Conservation (phyloP, 2,888 invertebrate species). For the Acanthoscelides obtectus region DNA sequence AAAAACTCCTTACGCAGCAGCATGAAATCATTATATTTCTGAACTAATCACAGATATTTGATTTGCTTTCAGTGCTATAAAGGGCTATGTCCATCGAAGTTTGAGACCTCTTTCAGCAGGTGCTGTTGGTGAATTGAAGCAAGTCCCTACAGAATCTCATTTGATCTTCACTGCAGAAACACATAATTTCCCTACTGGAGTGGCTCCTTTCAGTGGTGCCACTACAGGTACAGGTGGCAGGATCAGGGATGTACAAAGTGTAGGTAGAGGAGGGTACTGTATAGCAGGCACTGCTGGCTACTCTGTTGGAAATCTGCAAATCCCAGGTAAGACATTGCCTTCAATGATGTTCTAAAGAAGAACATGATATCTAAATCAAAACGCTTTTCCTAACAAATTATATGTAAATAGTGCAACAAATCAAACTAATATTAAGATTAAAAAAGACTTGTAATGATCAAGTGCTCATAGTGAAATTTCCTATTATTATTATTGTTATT, state of each 20-base stretch:
- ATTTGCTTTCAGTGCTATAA: slow-evolving; percentile 67
- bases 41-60: neutral
- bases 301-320: slow-evolving; percentile 86
- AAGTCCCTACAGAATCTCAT: slow-evolving; percentile 64
- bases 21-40: too few species aligned
- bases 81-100: slow-evolving; percentile 69
- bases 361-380: too few species aligned
- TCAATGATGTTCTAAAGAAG: too few species aligned
- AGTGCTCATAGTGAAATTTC: too few species aligned
- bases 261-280: slow-evolving; percentile 89
- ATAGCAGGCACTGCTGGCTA: slow-evolving; percentile 97
- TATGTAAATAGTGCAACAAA: too few species aligned
- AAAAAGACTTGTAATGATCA: too few species aligned
- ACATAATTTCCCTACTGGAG: slow-evolving; percentile 97
- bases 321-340: slow-evolving; percentile 83
- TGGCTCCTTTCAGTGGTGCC: slow-evolving; percentile 96
- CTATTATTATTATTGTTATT: too few species aligned
- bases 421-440: too few species aligned
- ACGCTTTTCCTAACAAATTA: too few species aligned
- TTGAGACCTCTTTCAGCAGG: slow-evolving; percentile 67
- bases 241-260: slow-evolving; percentile 90
- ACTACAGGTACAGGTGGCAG: slow-evolving; percentile 97
- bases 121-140: slow-evolving; percentile 55
- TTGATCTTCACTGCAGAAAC: slow-evolving; percentile 98
- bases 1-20: too few species aligned